These are phyloP conservation scores for Melanocharis versteri DNA, from an alignment of 2,113 vertebrate genomes.

Conservation along the genomic window DNA sequence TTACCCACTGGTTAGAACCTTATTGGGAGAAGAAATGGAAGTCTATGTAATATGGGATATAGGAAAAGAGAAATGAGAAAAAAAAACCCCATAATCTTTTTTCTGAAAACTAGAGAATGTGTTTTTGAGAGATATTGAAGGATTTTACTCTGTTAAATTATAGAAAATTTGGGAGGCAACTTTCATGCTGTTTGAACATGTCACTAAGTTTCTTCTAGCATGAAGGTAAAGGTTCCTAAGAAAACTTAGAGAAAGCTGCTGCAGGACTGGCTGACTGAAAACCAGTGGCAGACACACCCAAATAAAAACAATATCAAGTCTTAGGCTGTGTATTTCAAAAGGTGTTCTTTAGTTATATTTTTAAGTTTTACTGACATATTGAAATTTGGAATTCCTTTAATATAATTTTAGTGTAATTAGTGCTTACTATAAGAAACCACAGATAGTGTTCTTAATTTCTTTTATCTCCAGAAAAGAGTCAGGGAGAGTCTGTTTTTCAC, in stretches of 20 bases:
- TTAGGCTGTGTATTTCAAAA: neutral
- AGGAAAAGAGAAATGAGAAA: neutral
- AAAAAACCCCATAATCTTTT: neutral
- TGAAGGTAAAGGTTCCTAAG: neutral
- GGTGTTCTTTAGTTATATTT: neutral
- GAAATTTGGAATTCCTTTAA: neutral
- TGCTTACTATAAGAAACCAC: neutral
- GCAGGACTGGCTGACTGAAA: neutral
- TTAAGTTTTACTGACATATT: neutral
- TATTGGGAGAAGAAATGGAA: neutral
- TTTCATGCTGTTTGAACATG: neutral
- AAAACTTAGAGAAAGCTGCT: neutral
- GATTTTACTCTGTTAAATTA: neutral
- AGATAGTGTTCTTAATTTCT: neutral
- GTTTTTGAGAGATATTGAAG: neutral
- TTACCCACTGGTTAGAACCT: neutral
- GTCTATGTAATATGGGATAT: neutral
- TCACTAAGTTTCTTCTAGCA: neutral
- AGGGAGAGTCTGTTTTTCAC: neutral
- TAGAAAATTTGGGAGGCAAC: neutral
- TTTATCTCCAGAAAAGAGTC: neutral
- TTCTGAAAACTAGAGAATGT: neutral
- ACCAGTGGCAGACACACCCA: neutral
- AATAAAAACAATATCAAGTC: neutral
- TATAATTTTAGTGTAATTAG: neutral